phyloP scores from a whole-genome alignment of 2,888 invertebrate genomes.

The Parascotia fuliginaria region DNA sequence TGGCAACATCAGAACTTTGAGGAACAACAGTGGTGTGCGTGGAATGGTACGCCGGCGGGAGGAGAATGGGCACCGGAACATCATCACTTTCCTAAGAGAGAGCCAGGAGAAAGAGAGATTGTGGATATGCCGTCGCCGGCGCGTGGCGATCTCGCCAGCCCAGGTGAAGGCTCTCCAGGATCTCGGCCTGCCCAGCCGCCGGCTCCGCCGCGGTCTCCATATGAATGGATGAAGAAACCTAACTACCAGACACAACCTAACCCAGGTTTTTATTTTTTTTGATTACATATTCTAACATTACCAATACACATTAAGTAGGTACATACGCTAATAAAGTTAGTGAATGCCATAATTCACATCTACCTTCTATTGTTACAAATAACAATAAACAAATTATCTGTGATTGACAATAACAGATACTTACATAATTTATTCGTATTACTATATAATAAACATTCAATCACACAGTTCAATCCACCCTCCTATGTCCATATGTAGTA shows the following conservation, averaged over 20 bases:
- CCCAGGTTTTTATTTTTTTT: slow-evolving; percentile 87
- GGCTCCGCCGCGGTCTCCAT: slow-evolving; percentile 91
- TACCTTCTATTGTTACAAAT: slow-evolving; percentile 1
- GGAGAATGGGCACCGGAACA: slow-evolving; percentile 80
- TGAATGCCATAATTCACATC: background rate
- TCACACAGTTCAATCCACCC: too few species aligned
- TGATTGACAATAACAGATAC: too few species aligned
- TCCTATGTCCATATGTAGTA: too few species aligned
- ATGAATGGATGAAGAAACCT: slow-evolving; percentile 97
- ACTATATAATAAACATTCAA: too few species aligned
- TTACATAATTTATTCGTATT: too few species aligned
- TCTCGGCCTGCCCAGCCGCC: slow-evolving; percentile 85
- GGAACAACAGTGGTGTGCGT: slow-evolving; percentile 86
- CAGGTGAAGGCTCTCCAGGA: slow-evolving; percentile 82
- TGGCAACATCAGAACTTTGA: slow-evolving; percentile 84
- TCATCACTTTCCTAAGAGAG: slow-evolving; percentile 78
- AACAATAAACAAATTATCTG: slow-evolving; percentile 1
- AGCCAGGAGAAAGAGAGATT: slow-evolving; percentile 74
- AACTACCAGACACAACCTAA: slow-evolving; percentile 94
- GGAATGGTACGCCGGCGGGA: slow-evolving; percentile 81
- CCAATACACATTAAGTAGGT: background rate
- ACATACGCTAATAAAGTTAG: background rate
- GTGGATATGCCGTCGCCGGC: slow-evolving; percentile 80
- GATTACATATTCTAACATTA: slow-evolving; percentile 4
- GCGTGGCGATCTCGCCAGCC: slow-evolving; percentile 84